These are phyloP conservation scores for Cheirogaleus major DNA, from an alignment of 2,797 vertebrate genomes.

Conservation along the genomic window DNA sequence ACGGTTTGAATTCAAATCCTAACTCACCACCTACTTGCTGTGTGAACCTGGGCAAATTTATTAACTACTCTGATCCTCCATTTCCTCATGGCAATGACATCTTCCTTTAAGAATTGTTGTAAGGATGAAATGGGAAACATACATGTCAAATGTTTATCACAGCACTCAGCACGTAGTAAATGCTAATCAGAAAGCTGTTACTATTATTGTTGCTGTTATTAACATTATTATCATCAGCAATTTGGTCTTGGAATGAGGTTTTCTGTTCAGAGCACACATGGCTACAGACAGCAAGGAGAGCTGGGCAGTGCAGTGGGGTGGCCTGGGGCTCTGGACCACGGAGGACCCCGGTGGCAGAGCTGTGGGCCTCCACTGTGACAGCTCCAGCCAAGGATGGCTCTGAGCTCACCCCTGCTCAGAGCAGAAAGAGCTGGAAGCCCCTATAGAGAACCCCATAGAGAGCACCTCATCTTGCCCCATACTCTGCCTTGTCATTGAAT, in stretches of 20 bases:
- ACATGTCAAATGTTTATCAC: not conserved
- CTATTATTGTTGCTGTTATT: not conserved
- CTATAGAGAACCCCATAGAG: rapidly evolving
- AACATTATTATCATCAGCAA: not conserved
- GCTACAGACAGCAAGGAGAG: not conserved
- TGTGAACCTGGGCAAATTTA: not conserved
- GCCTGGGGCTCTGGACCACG: not conserved
- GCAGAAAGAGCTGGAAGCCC: not conserved
- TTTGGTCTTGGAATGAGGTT: not conserved
- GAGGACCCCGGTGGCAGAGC: not conserved
- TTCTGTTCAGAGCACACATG: too few relatives aligned
- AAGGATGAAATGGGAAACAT: not conserved
- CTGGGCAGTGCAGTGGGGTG: not conserved
- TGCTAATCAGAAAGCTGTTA: not conserved
- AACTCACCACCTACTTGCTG: not conserved
- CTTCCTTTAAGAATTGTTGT: not conserved
- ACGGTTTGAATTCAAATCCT: not conserved
- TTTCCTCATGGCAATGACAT: not conserved
- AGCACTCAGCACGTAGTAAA: too few relatives aligned
- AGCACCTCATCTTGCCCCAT: not conserved
- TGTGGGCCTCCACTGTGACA: not conserved
- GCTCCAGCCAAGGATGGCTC: too few relatives aligned
- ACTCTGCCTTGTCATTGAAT: not conserved
- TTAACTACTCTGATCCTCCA: not conserved
- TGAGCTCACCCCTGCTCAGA: not conserved